phyloP scores from a whole-genome alignment of 2,113 vertebrate genomes.

The Dryoscopus gambensis region DNA sequence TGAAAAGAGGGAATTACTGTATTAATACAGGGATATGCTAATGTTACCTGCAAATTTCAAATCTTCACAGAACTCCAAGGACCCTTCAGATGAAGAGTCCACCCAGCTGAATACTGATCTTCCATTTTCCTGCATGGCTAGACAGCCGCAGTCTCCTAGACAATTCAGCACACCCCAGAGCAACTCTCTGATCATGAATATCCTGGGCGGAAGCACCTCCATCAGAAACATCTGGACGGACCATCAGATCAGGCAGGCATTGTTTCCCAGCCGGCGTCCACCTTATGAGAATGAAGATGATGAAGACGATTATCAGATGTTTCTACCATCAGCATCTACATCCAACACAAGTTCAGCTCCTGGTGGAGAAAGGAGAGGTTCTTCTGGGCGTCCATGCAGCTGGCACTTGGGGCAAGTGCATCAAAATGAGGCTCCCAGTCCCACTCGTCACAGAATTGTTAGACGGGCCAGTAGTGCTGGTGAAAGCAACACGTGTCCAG shows the following conservation, averaged over 20 bases:
- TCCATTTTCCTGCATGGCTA: constrained; percentile 38
- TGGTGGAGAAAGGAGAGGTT: constrained; percentile 46
- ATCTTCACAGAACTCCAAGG: constrained; percentile 79
- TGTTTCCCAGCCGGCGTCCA: constrained; percentile 86
- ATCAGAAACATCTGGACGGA: constrained; percentile 91
- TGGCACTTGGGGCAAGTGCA: constrained; percentile 85
- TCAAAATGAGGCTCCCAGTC: constrained; percentile 63
- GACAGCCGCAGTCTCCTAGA: constrained; percentile 35
- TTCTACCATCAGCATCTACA: constrained; percentile 80
- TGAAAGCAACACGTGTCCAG: constrained; percentile 75
- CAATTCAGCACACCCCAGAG: constrained; percentile 71
- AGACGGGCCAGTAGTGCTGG: constrained; percentile 91
- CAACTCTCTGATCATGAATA: constrained; percentile 70
- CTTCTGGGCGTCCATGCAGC: constrained; percentile 85
- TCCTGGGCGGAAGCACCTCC: constrained; percentile 71
- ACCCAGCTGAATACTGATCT: constrained; percentile 69
- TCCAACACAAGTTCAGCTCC: constrained; percentile 70
- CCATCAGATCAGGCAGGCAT: constrained; percentile 86
- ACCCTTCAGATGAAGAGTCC: constrained; percentile 79
- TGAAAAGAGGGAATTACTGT: not conserved
- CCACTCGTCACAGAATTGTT: constrained; percentile 76
- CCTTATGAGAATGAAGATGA: constrained; percentile 85
- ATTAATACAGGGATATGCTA: not conserved
- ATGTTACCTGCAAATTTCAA: not conserved
- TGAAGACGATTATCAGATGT: constrained; percentile 95